A percentile compares a stretch with the other conserved stretches of the same genome.
These are phyloP conservation scores for Syngnathus floridae DNA, from an alignment of 2,113 vertebrate genomes.

Conservation along the genomic window DNA sequence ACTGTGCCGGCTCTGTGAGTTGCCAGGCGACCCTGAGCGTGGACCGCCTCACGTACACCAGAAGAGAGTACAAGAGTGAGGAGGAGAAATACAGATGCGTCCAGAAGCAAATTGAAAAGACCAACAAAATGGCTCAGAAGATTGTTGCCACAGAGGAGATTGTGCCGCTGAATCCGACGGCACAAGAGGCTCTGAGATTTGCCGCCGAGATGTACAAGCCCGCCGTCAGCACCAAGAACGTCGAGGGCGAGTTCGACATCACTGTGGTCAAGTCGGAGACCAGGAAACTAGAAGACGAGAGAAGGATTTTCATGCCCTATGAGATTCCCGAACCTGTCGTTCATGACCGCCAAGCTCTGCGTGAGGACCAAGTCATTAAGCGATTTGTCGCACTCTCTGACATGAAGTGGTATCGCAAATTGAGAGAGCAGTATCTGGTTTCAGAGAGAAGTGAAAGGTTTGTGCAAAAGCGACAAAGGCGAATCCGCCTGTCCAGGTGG, in stretches of 20 bases:
- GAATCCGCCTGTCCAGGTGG: conserved; percentile 97
- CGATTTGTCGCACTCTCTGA: conserved; percentile 92
- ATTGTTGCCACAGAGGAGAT: conserved; percentile 80
- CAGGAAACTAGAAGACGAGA: conserved; percentile 79
- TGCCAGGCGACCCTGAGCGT: conserved; percentile 92
- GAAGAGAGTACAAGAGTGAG: conserved; percentile 85
- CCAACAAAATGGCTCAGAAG: conserved; percentile 88
- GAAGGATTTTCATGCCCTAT: conserved; percentile 88
- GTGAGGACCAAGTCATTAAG: conserved; percentile 88
- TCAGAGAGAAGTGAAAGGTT: conserved; percentile 83
- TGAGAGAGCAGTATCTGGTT: conserved; percentile 88
- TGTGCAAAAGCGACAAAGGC: conserved; percentile 88
- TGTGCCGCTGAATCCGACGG: conserved; percentile 83
- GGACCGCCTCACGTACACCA: conserved; percentile 85
- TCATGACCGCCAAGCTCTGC: conserved; percentile 70
- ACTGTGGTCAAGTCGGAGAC: conserved; percentile 75
- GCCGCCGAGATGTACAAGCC: conserved; percentile 92
- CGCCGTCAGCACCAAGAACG: conserved; percentile 89
- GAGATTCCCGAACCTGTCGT: conserved; percentile 85
- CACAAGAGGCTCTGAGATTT: conserved; percentile 90
- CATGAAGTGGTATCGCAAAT: conserved; percentile 97
- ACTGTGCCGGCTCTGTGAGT: conserved; percentile 84
- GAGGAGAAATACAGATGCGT: conserved; percentile 82
- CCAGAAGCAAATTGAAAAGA: conserved; percentile 92
- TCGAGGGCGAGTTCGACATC: conserved; percentile 92